Percentiles rank a stretch among this genome's conserved stretches.
Evolutionary conservation across 2,888 invertebrate species (phyloP).

Genomic region (Drosophila paramelanica): DNA sequence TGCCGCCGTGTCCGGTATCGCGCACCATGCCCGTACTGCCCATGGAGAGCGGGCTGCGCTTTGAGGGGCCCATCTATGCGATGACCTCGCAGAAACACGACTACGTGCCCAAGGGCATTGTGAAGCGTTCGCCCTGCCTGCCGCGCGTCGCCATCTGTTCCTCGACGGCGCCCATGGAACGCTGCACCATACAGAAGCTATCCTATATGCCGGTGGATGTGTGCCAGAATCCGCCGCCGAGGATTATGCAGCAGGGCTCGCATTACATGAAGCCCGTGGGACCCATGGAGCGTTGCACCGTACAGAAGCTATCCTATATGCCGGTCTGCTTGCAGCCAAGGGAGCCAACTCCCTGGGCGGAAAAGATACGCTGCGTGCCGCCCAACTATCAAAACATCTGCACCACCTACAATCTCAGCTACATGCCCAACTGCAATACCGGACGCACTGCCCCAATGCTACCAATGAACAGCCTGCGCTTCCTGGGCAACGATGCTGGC

Average conservation of each 20-base stretch:
- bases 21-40: constrained; percentile 81
- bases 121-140: constrained; percentile 68
- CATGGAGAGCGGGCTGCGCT: constrained; percentile 76
- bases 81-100: constrained; percentile 91
- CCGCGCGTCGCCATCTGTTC: constrained; percentile 72
- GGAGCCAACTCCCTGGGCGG: constrained; percentile 83
- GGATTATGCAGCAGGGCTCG: constrained; percentile 70
- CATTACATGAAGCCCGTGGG: constrained; percentile 71
- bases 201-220: constrained; percentile 84
- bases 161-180: constrained; percentile 80
- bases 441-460: constrained; percentile 66
- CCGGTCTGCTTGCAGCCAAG: constrained; percentile 84
- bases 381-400: constrained; percentile 80
- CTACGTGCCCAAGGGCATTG: constrained; percentile 88
- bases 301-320: constrained; percentile 87
- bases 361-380: constrained; percentile 75
- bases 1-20: constrained; percentile 74
- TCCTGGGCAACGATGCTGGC: constrained; percentile 76
- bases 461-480: constrained; percentile 71
- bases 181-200: constrained; percentile 82
- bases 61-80: constrained; percentile 88
- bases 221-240: constrained; percentile 81
- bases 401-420: constrained; percentile 84
- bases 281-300: constrained; percentile 82
- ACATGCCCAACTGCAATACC: constrained; percentile 82